Evolutionary conservation across 2,113 vertebrate genomes (phyloP).

Genomic region (Pavo muticus): DNA sequence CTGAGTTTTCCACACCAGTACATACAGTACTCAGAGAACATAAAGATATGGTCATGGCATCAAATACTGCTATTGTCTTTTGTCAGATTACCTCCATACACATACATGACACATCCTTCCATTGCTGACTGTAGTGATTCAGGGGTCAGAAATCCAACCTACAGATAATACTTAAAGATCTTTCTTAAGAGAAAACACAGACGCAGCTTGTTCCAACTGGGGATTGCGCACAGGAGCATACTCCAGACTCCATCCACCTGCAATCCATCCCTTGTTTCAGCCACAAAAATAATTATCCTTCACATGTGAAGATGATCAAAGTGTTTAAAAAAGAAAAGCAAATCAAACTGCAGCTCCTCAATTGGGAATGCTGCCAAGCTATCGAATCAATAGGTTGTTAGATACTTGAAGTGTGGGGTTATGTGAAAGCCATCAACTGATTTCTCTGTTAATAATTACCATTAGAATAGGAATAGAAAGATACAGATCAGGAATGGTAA

Average conservation of each 20-base stretch:
- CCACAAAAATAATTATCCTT: constrained; percentile 25
- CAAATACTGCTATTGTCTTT: neutral
- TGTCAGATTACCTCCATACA: neutral
- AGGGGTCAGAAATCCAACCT: constrained; percentile 9
- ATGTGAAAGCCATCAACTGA: constrained; percentile 60
- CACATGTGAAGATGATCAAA: constrained; percentile 14
- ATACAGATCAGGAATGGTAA: constrained; percentile 55
- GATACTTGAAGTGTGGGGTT: constrained; percentile 47
- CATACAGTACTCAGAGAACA: neutral
- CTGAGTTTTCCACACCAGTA: neutral
- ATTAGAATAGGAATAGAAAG: constrained; percentile 53
- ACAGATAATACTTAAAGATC: neutral
- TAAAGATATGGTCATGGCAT: neutral
- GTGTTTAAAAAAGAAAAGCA: neutral
- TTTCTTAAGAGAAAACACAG: neutral
- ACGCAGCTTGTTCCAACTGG: neutral
- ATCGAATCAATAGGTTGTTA: constrained; percentile 64
- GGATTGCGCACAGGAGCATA: neutral
- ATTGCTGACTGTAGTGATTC: neutral
- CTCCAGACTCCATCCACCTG: neutral
- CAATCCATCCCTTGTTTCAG: neutral
- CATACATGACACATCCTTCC: neutral
- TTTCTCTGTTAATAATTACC: constrained; percentile 68
- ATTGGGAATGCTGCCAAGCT: constrained; percentile 31
- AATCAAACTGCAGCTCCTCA: constrained; percentile 23